Percentiles rank a stretch among this genome's conserved stretches.
phyloP scores from a whole-genome alignment of 2,888 invertebrate species.

The Dermolepida albohirtum region DNA sequence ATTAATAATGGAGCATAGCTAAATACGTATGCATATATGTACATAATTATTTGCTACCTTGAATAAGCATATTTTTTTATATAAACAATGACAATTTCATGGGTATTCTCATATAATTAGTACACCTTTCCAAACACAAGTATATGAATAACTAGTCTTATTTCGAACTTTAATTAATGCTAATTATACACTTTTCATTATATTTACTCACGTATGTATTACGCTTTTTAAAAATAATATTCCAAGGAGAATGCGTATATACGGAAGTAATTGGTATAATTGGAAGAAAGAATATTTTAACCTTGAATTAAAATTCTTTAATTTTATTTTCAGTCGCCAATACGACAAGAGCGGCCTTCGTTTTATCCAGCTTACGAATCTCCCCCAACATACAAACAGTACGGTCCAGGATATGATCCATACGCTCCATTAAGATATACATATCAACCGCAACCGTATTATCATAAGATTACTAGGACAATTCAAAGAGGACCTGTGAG shows the following conservation, averaged over 20 bases:
- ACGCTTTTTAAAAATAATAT: no score
- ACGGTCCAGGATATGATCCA: conserved; percentile 9
- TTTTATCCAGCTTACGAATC: conserved; percentile 6
- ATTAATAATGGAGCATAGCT: no score
- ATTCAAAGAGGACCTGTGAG: conserved; percentile 19
- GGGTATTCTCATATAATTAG: no score
- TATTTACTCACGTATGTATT: no score
- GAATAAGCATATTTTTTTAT: no score
- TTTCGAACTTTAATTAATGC: no score
- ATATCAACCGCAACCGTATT: conserved; percentile 22
- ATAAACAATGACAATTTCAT: no score
- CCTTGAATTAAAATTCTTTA: conserved; percentile 6
- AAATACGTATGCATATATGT: no score
- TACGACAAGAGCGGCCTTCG: conserved; percentile 6
- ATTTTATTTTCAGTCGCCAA: conserved; percentile 15
- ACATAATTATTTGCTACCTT: no score
- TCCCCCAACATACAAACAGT: conserved; percentile 16
- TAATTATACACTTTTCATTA: no score
- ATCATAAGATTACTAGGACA: conserved; percentile 21
- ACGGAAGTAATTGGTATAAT: not conserved
- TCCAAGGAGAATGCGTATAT: not conserved
- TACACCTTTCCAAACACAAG: no score
- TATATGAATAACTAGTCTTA: no score
- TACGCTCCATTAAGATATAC: conserved; percentile 1
- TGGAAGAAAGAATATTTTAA: not conserved